Percentiles rank a stretch among this genome's conserved stretches.
Evolutionary conservation across 2,888 invertebrate species (phyloP).

Genomic region (Torymus aiolomorphi): DNA sequence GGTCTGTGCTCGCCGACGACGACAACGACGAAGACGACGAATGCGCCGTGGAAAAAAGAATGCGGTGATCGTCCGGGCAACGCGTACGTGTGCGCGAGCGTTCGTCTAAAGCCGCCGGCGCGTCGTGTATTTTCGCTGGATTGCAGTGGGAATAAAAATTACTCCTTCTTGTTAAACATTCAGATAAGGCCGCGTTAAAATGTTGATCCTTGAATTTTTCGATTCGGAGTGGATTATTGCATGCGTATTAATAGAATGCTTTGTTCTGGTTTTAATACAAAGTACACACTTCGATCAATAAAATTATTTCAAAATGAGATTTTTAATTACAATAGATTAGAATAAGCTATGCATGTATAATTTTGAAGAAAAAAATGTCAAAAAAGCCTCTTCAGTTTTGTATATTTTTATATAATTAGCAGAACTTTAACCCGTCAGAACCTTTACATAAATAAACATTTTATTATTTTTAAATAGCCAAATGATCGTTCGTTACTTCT

Average conservation of each 20-base stretch:
- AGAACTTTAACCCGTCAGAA: no score
- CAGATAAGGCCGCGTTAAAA: slow-evolving; percentile 19
- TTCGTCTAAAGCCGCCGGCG: slow-evolving; percentile 9
- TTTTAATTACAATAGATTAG: no score
- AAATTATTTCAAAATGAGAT: no score
- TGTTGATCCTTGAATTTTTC: not conserved
- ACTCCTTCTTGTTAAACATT: slow-evolving; percentile 30
- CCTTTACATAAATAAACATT: no score
- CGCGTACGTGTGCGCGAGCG: not conserved
- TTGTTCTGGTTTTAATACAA: no score
- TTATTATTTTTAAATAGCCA: no score
- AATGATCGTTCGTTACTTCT: no score
- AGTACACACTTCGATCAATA: no score
- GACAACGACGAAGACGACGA: not conserved
- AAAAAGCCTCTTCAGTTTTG: no score
- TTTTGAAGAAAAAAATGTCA: no score
- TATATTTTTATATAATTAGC: no score
- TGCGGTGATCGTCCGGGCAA: not conserved
- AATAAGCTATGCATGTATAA: no score
- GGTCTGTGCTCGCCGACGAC: slow-evolving; percentile 7
- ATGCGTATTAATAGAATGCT: not conserved
- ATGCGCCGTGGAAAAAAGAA: not conserved
- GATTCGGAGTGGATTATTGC: slow-evolving; percentile 14
- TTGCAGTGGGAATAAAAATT: slow-evolving; percentile 17
- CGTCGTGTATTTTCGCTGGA: not conserved